A percentile compares a stretch with the other conserved stretches of the same genome.
phyloP scores from a whole-genome alignment of 2,888 invertebrate species.

The Cetonia aurata region DNA sequence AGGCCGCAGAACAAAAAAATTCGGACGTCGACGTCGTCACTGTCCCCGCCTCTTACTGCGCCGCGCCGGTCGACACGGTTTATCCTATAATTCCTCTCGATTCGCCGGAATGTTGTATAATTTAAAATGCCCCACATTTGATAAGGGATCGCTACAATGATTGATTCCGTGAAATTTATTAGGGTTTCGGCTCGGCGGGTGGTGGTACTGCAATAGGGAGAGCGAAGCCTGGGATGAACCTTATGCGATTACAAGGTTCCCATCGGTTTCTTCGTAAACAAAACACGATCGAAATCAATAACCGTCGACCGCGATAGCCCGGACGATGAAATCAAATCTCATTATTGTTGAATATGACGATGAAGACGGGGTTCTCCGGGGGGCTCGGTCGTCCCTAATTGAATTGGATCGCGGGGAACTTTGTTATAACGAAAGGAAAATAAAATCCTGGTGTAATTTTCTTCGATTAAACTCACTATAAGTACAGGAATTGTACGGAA shows the following conservation, averaged over 20 bases:
- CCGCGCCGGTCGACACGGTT: too few species aligned
- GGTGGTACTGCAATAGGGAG: conserved; percentile 8
- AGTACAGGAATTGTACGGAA: background rate
- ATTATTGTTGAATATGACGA: conserved; percentile 36
- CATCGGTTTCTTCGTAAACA: conserved; percentile 32
- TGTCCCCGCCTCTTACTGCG: conserved; percentile 10
- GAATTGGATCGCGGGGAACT: conserved; percentile 21
- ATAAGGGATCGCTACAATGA: conserved; percentile 55
- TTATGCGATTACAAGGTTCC: conserved; percentile 21
- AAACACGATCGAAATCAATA: conserved; percentile 39
- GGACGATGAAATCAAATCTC: conserved; percentile 34
- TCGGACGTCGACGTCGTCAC: conserved; percentile 22
- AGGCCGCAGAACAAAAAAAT: conserved; percentile 32
- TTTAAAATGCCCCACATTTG: conserved; percentile 55
- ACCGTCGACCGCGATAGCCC: conserved; percentile 20
- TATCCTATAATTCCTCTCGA: background rate
- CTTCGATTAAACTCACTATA: background rate
- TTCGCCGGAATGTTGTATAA: conserved; percentile 51
- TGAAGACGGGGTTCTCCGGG: conserved; percentile 27
- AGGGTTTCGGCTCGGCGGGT: conserved; percentile 45
- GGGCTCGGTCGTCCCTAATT: conserved; percentile 21
- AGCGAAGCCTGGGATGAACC: background rate
- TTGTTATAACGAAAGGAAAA: conserved; percentile 15
- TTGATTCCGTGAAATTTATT: conserved; percentile 56
- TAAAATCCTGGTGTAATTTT: conserved; percentile 1